phyloP scores from a whole-genome alignment of 2,113 vertebrate species.

The Mastomys natalensis region DNA sequence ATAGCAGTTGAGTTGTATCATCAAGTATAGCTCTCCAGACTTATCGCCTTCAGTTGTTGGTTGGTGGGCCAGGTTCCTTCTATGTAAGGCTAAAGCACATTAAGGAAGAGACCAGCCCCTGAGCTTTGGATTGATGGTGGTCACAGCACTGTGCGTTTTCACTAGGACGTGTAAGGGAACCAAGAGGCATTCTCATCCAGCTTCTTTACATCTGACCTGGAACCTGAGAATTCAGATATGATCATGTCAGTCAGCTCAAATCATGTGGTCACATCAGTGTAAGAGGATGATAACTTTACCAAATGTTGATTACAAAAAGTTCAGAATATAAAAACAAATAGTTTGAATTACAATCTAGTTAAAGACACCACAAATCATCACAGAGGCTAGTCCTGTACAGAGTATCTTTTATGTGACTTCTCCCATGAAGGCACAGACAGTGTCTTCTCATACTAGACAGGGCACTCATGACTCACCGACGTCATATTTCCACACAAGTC shows the following conservation, averaged over 20 bases:
- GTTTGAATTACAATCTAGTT: slow-evolving; percentile 37
- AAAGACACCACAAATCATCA: not conserved
- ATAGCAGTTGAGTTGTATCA: slow-evolving; percentile 27
- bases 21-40: not conserved
- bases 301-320: slow-evolving; percentile 46
- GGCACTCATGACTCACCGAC: not conserved
- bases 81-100: not conserved
- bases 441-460: not conserved
- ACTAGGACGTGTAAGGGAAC: slow-evolving; percentile 46
- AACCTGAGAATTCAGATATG: not conserved
- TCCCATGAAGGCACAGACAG: not conserved
- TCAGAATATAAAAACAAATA: slow-evolving; percentile 29
- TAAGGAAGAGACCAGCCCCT: slow-evolving; percentile 31
- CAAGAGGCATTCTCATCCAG: not conserved
- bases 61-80: not conserved
- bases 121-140: not conserved
- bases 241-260: not conserved
- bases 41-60: slow-evolving; percentile 34
- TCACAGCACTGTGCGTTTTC: slow-evolving; percentile 43
- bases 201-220: not conserved
- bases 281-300: not conserved
- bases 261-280: not conserved
- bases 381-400: not conserved
- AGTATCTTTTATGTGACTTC: not conserved
- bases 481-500: not conserved